These are phyloP conservation scores for Gymnoscopelus microlampas DNA, from an alignment of 2,797 vertebrate species.

Conservation along the genomic window DNA sequence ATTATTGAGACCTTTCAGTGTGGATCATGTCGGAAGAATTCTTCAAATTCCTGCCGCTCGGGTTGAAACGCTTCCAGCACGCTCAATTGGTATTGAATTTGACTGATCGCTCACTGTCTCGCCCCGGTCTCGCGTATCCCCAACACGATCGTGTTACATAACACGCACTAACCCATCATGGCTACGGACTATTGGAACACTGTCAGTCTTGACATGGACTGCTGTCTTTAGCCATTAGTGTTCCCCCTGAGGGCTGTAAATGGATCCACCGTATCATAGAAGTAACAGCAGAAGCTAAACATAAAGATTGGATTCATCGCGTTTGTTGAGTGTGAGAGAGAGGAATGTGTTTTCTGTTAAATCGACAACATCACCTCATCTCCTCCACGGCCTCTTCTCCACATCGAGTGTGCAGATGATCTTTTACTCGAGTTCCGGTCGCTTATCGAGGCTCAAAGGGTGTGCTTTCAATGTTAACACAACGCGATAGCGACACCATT, in stretches of 20 bases:
- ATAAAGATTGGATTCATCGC: conserved; percentile 5
- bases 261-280: conserved; percentile 65
- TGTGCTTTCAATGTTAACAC: conserved; percentile 5
- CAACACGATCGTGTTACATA: conserved; percentile 50
- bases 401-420: conserved; percentile 22
- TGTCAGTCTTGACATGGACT: conserved; percentile 43
- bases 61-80: conserved; percentile 10
- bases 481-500: conserved; percentile 19
- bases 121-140: conserved; percentile 22
- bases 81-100: conserved; percentile 15
- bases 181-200: conserved; percentile 32
- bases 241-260: conserved; percentile 66
- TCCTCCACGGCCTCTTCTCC: conserved; percentile 17
- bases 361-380: conserved; percentile 24
- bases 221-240: conserved; percentile 40
- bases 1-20: too few species aligned
- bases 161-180: conserved; percentile 25
- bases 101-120: conserved; percentile 11
- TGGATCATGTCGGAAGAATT: not conserved
- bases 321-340: conserved; percentile 14
- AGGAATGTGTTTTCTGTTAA: conserved; percentile 33
- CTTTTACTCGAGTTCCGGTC: conserved; percentile 37
- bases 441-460: conserved; percentile 23
- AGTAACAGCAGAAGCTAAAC: conserved; percentile 42
- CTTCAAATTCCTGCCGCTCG: too few species aligned